phyloP scores from a whole-genome alignment of 64 coral and sea anemone species.

The Stichodactyla mertensii region DNA sequence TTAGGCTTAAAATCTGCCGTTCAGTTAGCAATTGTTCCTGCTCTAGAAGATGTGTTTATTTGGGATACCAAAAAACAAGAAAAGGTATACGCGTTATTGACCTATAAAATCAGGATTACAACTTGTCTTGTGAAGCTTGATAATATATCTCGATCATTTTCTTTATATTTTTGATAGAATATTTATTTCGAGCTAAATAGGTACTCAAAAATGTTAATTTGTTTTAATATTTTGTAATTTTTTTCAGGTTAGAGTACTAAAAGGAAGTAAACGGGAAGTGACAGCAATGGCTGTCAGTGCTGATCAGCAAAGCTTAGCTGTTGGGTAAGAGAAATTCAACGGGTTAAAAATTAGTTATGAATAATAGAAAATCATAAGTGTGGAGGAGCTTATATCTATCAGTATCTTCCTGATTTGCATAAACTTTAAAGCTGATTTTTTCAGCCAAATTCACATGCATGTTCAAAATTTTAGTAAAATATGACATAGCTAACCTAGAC shows the following conservation, averaged over 20 bases:
- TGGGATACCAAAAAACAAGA: constrained; percentile 69
- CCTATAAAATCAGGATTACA: neutral
- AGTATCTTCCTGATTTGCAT: no score
- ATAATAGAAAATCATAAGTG: no score
- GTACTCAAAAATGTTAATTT: neutral
- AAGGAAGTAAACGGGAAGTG: constrained; percentile 61
- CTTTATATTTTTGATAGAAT: no score
- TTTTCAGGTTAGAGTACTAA: constrained; percentile 41
- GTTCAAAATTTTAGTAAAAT: no score
- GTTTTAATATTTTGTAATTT: neutral
- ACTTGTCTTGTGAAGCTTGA: neutral
- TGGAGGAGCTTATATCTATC: no score
- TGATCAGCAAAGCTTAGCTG: constrained; percentile 38
- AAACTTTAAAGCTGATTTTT: no score
- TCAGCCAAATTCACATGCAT: no score
- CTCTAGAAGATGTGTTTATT: constrained; percentile 58
- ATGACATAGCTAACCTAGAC: no score
- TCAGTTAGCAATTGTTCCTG: constrained; percentile 35
- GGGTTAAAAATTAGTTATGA: no score
- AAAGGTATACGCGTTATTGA: constrained; percentile 6
- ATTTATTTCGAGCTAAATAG: no score
- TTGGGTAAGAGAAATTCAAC: constrained; percentile 41
- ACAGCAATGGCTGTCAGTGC: constrained; percentile 49
- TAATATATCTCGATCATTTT: neutral
- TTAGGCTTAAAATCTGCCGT: neutral